These are phyloP conservation scores for Aphidius ervi DNA, from an alignment of 1,140 invertebrate genomes.

Conservation along the genomic window DNA sequence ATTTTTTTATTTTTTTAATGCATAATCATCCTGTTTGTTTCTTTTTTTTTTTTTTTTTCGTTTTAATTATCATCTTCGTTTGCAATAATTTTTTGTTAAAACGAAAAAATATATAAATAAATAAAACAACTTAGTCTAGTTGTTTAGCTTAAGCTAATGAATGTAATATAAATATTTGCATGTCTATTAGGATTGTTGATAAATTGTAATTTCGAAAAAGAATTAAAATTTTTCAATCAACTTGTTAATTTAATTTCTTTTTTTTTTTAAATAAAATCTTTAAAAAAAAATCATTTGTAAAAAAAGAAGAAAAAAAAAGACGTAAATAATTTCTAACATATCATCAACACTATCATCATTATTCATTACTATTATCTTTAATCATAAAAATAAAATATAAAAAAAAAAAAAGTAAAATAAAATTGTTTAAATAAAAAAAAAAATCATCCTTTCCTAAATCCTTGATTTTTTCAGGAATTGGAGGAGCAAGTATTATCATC, in stretches of 20 bases:
- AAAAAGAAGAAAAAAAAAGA: too few relatives aligned
- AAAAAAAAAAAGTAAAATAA: not conserved
- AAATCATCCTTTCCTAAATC: constrained; percentile 10
- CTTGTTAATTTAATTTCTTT: too few relatives aligned
- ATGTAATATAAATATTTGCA: constrained; percentile 42
- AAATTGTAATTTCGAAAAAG: constrained; percentile 35
- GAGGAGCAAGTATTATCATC: constrained; percentile 32
- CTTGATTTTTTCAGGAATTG: constrained; percentile 32
- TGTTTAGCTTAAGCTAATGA: constrained; percentile 41
- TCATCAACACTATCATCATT: constrained; percentile 1
- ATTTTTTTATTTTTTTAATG: too few relatives aligned
- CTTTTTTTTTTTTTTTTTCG: too few relatives aligned
- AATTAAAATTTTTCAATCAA: not conserved
- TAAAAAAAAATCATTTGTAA: too few relatives aligned
- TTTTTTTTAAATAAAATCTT: too few relatives aligned
- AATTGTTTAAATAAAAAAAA: not conserved
- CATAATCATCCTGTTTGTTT: too few relatives aligned
- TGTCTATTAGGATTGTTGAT: constrained; percentile 50
- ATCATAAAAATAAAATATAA: not conserved
- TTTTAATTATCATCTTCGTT: too few relatives aligned
- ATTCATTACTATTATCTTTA: not conserved
- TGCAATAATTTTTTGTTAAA: too few relatives aligned
- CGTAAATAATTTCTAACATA: constrained; percentile 1
- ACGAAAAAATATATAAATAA: too few relatives aligned
- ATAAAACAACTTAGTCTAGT: constrained; percentile 24